phyloP scores from a whole-genome alignment of 2,888 invertebrate genomes.

The Perizoma affinitatum region DNA sequence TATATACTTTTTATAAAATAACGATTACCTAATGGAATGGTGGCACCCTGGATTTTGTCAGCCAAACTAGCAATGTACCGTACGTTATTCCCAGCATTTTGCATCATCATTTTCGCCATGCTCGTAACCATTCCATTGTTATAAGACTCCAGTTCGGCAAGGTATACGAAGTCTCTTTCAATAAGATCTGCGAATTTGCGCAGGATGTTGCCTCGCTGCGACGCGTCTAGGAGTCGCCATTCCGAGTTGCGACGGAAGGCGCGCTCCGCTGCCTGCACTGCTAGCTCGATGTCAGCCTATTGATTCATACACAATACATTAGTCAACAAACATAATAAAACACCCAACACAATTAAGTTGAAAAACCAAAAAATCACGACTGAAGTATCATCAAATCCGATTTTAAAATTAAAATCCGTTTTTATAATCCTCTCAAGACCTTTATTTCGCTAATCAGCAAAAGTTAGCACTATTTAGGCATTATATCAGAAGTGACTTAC shows the following conservation, averaged over 20 bases:
- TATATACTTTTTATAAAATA: no score
- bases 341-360: not conserved
- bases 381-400: no score
- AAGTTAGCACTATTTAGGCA: no score
- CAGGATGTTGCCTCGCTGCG: conserved; percentile 88
- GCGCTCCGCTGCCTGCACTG: conserved; percentile 88
- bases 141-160: conserved; percentile 93
- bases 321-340: not conserved
- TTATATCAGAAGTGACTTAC: no score
- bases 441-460: no score
- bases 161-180: conserved; percentile 88
- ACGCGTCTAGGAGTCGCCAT: conserved; percentile 93
- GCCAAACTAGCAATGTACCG: conserved; percentile 94
- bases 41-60: conserved; percentile 92
- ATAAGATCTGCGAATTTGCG: conserved; percentile 90
- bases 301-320: no score
- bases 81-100: conserved; percentile 71
- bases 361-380: not conserved
- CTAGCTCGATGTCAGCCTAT: conserved; percentile 88
- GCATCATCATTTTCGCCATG: conserved; percentile 83
- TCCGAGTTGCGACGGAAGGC: conserved; percentile 88
- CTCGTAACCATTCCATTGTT: conserved; percentile 95
- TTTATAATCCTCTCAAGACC: no score
- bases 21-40: conserved; percentile 40
- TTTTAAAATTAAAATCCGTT: no score